Base-by-base conservation (phyloP, 2,888 invertebrate genomes). In the Tanaodytes sp. region DNA sequence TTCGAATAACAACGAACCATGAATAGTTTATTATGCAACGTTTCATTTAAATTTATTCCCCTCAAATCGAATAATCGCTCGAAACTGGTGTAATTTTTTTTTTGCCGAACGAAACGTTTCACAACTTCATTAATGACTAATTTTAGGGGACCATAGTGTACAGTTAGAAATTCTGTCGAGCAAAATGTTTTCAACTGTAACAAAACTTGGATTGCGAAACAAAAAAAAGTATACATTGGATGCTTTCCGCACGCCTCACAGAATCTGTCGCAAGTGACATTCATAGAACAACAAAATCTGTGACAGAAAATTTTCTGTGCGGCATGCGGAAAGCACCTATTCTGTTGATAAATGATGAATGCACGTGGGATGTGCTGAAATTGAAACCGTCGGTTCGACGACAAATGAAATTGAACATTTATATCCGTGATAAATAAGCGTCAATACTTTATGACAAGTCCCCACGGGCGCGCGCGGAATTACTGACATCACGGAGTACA, bases 401-500 rank as follows among this genome's bases (percentile, higher is more conserved):
- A n/a, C n/a, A 67, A 48, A 48, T 59, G 59, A 49, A 55, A 67
- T 54, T 61, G 45, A 62, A 54, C 67, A 51, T 62, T 67, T 46
- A 40, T 52, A 46, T 58, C 51, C 33, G 14, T 23, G 57, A 67
- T 51, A 45, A 57, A 67, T 54, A 68, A 68, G 62, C 68, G 30
- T 58, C 55, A 57, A 68, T 63, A 63, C 63, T 68, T 67, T 67
- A 66, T 67, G 54, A 67, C 62, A 63, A 68, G 52, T 58, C 63
- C 51, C 49, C 49, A 55, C 62, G 62, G 61, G 57, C 59, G 67
- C 57, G 46, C 51, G 14, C 57, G 58, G 58, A 63, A n/a, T n/a
- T n/a, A 52, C 49, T 63, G 58, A 63, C 58, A 51, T 68, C 67
- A 62, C 46, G 27, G 30, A 40, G 48, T 49, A 62, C 61, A 48